phyloP scores from a whole-genome alignment of 2,113 vertebrate species.

The Caranx ignobilis region DNA sequence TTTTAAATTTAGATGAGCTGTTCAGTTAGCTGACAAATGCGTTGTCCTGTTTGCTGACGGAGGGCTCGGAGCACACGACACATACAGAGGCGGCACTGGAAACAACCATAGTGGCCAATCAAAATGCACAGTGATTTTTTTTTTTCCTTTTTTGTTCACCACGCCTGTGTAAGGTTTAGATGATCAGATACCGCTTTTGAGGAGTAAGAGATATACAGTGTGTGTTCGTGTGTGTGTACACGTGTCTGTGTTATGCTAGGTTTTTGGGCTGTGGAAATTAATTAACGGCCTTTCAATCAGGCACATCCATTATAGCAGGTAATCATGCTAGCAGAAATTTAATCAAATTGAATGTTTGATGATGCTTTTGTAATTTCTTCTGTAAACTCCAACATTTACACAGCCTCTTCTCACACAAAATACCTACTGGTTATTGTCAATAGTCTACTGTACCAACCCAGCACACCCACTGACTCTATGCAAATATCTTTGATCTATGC shows the following conservation, averaged over 20 bases:
- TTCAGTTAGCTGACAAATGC: conserved; percentile 78
- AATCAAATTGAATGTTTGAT: conserved; percentile 79
- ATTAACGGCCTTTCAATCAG: conserved; percentile 74
- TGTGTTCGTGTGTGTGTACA: conserved; percentile 6
- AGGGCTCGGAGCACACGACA: conserved; percentile 42
- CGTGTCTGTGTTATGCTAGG: conserved; percentile 21
- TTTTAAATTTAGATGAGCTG: conserved; percentile 85
- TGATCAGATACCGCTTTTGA: conserved; percentile 44
- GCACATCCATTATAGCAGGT: conserved; percentile 70
- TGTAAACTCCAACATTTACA: conserved; percentile 74
- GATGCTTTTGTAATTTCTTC: conserved; percentile 76
- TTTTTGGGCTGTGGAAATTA: conserved; percentile 64
- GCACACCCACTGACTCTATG: conserved; percentile 58
- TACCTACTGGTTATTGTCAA: conserved; percentile 72
- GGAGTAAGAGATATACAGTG: background rate
- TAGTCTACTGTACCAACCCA: conserved; percentile 59
- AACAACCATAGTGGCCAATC: conserved; percentile 50
- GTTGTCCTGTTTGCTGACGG: conserved; percentile 68
- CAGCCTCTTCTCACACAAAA: conserved; percentile 59
- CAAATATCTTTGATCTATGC: conserved; percentile 66
- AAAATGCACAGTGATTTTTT: conserved; percentile 18
- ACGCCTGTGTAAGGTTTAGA: conserved; percentile 31
- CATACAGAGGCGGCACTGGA: conserved; percentile 22
- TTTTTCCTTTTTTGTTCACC: conserved; percentile 24
- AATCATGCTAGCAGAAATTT: conserved; percentile 67